These are phyloP conservation scores for Xerus inauris DNA, from an alignment of 2,113 vertebrate genomes.

Conservation along the genomic window DNA sequence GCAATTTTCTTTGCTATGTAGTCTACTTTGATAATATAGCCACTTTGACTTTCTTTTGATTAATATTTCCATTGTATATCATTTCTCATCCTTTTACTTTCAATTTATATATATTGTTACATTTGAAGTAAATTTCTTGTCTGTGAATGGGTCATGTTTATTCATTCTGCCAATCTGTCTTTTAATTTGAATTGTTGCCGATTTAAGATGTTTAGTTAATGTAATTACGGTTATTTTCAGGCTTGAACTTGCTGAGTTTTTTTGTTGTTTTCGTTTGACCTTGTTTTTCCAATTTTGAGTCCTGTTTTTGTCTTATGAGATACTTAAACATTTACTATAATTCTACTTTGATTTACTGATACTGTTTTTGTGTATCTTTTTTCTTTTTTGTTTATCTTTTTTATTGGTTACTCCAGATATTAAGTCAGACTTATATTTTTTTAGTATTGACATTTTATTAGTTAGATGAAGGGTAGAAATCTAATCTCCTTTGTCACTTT, in stretches of 20 bases:
- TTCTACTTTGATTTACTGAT: not conserved
- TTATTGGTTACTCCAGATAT: not conserved
- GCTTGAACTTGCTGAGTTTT: not conserved
- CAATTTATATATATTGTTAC: not conserved
- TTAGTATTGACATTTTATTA: not conserved
- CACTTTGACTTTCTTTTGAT: not conserved
- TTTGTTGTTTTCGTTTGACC: not conserved
- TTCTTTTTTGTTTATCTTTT: not conserved
- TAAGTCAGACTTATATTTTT: not conserved
- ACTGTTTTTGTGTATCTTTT: not conserved
- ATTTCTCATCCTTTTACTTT: constrained; percentile 1
- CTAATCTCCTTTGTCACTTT: not conserved
- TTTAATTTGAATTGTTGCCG: not conserved
- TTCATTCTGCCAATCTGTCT: not conserved
- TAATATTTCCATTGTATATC: not conserved
- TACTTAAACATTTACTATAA: not conserved
- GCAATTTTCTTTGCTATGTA: not conserved
- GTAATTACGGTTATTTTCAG: not conserved
- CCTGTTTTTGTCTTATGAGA: not conserved
- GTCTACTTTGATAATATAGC: not conserved
- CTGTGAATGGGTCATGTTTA: not conserved
- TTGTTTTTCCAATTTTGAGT: not conserved
- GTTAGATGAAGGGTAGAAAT: not conserved
- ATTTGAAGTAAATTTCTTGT: constrained; percentile 50
- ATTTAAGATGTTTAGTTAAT: not conserved